Conservation (phyloP, 2,113 vertebrate genomes). For the Myiopsitta monachus region DNA sequence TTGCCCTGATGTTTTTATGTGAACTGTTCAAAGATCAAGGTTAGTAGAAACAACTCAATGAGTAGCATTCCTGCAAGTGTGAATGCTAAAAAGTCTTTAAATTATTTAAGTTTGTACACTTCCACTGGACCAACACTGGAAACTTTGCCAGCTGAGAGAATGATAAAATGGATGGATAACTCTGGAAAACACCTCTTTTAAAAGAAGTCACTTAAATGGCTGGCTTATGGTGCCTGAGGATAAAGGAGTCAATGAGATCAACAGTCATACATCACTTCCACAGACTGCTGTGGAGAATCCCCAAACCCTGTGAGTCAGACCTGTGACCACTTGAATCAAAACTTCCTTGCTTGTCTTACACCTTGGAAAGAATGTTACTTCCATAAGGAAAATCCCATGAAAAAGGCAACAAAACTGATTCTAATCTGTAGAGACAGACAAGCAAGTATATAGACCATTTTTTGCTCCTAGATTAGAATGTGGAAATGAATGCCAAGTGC, state of each 20-base stretch:
- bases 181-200: background rate
- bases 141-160: background rate
- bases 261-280: background rate
- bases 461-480: background rate
- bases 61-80: background rate
- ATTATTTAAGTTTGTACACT: background rate
- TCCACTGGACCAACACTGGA: background rate
- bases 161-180: background rate
- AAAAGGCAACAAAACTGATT: background rate
- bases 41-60: background rate
- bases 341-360: background rate
- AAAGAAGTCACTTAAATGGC: background rate
- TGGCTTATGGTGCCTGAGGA: background rate
- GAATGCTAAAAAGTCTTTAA: background rate
- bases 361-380: background rate
- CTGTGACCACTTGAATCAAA: background rate
- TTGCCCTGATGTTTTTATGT: background rate
- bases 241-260: background rate
- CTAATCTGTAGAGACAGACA: background rate
- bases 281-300: background rate
- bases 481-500: background rate
- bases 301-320: constrained; percentile 13
- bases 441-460: background rate
- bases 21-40: background rate
- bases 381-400: constrained; percentile 18